A percentile compares a stretch with the other conserved stretches of the same genome.
Conservation (phyloP, 1,140 invertebrate genomes). For the Tachypleus tridentatus region DNA sequence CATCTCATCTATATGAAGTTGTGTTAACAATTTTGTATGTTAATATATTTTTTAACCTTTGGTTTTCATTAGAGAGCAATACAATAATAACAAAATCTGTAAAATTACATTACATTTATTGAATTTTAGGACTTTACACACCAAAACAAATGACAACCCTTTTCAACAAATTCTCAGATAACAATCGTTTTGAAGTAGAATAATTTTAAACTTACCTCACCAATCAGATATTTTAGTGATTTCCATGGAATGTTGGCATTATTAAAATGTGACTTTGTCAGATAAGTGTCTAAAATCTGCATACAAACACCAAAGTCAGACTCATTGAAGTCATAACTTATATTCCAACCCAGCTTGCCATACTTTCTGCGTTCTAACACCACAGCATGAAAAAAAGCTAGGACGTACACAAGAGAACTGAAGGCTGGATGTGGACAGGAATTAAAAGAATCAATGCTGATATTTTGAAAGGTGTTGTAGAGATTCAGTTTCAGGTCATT, state of each 20-base stretch:
- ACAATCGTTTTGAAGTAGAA: no score
- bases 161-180: no score
- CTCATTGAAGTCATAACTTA: conserved; percentile 83
- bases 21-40: no score
- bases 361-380: conserved; percentile 79
- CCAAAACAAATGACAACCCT: no score
- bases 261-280: conserved; percentile 51
- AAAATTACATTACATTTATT: no score
- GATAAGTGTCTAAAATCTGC: conserved; percentile 66
- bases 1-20: no score
- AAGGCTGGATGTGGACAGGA: conserved; percentile 57
- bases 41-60: no score
- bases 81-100: no score
- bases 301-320: conserved; percentile 78
- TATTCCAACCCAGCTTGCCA: conserved; percentile 87
- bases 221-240: conserved; percentile 79
- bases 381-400: conserved; percentile 83
- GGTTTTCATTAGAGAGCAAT: no score
- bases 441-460: conserved; percentile 52
- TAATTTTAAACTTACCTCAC: conserved; percentile 47
- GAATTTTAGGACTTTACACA: no score
- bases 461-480: conserved; percentile 75
- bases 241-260: conserved; percentile 65
- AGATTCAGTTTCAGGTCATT: conserved; percentile 80
- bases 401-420: conserved; percentile 63